These are phyloP conservation scores for Chondrilla cf. caribensis DNA, from an alignment of 37 sponge, comb jelly and placozoan species.

Conservation along the genomic window DNA sequence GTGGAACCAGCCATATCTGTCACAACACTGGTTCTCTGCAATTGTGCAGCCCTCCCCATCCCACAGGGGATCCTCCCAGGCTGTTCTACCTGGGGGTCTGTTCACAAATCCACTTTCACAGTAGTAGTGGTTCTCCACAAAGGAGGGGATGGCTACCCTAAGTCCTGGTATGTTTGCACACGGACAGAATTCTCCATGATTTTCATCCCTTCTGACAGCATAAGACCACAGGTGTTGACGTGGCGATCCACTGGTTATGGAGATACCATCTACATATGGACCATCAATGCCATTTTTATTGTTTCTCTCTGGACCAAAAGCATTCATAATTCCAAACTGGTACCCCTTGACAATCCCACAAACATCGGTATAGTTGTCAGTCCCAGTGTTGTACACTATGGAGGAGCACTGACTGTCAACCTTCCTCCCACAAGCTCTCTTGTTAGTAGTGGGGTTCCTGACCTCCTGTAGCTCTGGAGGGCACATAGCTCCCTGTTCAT, in stretches of 20 bases:
- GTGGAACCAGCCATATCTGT: slow-evolving; percentile 20
- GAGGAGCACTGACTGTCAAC: slow-evolving; percentile 1
- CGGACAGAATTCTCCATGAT: not conserved
- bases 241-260: slow-evolving; percentile 16
- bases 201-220: slow-evolving; percentile 7
- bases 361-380: not conserved
- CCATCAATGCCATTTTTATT: not conserved
- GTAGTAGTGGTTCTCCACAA: slow-evolving; percentile 12
- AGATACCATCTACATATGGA: slow-evolving; percentile 20
- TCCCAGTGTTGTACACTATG: not conserved
- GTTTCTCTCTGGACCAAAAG: not conserved
- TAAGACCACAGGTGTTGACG: slow-evolving; percentile 21
- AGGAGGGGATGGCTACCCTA: not conserved
- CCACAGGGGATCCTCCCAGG: slow-evolving; percentile 19
- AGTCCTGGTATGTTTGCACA: not conserved
- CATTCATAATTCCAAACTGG: not conserved
- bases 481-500: not conserved
- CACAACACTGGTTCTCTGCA: slow-evolving; percentile 26
- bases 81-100: not conserved
- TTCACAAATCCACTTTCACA: not conserved
- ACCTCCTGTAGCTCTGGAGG: not conserved
- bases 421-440: not conserved
- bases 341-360: slow-evolving; percentile 15
- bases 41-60: slow-evolving; percentile 14
- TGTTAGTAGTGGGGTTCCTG: not conserved